A percentile compares a stretch with the other conserved stretches of the same genome.
phyloP scores from a whole-genome alignment of 2,888 invertebrate species.

The Nomada ruficornis region DNA sequence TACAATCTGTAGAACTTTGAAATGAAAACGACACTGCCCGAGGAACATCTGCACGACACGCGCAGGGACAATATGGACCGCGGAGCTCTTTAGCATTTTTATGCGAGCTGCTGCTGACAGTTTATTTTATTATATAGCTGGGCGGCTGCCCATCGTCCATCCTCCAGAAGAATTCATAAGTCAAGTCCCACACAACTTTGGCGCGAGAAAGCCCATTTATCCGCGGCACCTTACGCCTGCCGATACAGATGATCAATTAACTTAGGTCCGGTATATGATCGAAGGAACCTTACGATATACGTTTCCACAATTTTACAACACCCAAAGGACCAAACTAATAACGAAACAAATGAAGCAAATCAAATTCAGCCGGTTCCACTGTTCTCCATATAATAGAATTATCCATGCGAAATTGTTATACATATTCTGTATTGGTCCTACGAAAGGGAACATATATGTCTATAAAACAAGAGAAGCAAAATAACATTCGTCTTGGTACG shows the following conservation, averaged over 20 bases:
- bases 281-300: no score
- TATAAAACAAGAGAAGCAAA: no score
- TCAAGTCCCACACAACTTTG: conserved; percentile 58
- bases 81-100: conserved; percentile 83
- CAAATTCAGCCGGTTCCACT: no score
- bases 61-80: conserved; percentile 74
- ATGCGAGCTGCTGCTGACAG: conserved; percentile 83
- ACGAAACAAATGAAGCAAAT: no score
- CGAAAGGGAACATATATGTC: no score
- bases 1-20: conserved; percentile 8
- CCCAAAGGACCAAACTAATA: no score
- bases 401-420: no score
- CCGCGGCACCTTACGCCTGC: conserved; percentile 45
- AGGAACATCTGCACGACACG: conserved; percentile 68
- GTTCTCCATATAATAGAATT: no score
- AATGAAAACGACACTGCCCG: conserved; percentile 15
- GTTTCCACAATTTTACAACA: no score
- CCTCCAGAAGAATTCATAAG: conserved; percentile 73
- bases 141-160: conserved; percentile 76
- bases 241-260: conserved; percentile 43
- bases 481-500: no score
- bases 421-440: no score
- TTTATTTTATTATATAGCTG: conserved; percentile 82
- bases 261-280: not conserved
- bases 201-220: conserved; percentile 40